These are phyloP conservation scores for Enteromius paludinosus DNA, from an alignment of 2,797 vertebrate genomes.

Conservation along the genomic window DNA sequence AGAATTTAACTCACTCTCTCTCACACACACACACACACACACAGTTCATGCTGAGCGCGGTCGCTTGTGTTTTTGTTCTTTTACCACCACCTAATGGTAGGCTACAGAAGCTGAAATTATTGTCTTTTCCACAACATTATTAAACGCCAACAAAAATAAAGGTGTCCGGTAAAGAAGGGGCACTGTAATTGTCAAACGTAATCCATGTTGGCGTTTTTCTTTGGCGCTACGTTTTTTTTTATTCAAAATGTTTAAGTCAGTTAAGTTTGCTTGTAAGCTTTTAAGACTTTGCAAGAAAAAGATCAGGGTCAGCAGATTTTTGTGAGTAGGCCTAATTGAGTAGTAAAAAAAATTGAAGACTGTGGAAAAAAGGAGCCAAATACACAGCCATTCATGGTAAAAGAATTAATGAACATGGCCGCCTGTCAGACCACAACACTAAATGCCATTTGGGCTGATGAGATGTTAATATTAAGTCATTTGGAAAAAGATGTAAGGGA, in stretches of 20 bases:
- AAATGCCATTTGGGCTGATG: conserved; percentile 11
- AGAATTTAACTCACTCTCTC: neutral
- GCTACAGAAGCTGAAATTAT: neutral
- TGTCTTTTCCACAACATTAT: neutral
- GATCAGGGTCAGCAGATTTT: conserved; percentile 2
- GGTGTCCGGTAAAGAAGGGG: neutral
- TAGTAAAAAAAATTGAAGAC: neutral
- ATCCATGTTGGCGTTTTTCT: neutral
- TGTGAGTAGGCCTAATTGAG: neutral
- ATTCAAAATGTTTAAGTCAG: neutral
- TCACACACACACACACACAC: neutral
- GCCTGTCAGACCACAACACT: neutral
- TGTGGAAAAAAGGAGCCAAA: neutral
- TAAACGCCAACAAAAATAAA: neutral
- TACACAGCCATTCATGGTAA: neutral
- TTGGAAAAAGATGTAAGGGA: neutral
- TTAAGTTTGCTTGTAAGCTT: neutral
- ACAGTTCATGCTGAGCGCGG: too few relatives aligned
- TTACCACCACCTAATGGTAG: conserved; percentile 22
- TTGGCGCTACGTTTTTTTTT: neutral
- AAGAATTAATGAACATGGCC: conserved; percentile 6
- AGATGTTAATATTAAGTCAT: neutral
- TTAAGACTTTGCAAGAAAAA: neutral
- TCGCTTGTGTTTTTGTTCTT: neutral
- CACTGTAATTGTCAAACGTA: neutral